Evolutionary conservation across 2,113 vertebrate species (phyloP).

Genomic region (Xiphophorus couchianus): DNA sequence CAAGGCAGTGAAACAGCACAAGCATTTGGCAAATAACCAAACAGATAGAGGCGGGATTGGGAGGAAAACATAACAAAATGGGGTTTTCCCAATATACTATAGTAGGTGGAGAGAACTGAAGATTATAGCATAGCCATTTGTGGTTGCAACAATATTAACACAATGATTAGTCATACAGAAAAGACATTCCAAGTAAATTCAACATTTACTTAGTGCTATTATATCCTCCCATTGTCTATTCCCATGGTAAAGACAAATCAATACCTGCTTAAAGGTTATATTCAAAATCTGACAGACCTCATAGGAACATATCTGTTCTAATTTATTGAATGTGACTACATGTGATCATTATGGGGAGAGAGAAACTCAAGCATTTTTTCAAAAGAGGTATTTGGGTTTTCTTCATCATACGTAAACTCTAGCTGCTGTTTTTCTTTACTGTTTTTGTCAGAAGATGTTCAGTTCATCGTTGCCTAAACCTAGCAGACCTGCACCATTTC

Average conservation of each 20-base stretch:
- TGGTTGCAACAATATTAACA: neutral
- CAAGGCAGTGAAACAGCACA: constrained; percentile 24
- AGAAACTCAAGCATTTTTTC: too few relatives aligned
- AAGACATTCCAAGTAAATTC: neutral
- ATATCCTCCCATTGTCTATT: neutral
- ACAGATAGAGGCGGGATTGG: constrained; percentile 35
- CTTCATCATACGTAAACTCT: too few relatives aligned
- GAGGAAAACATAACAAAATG: neutral
- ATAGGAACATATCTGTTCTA: too few relatives aligned
- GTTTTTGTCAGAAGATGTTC: too few relatives aligned
- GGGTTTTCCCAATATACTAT: neutral
- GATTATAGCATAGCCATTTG: neutral
- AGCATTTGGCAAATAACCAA: constrained; percentile 34
- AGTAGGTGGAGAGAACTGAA: neutral
- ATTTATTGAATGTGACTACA: too few relatives aligned
- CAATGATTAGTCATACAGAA: neutral
- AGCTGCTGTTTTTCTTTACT: too few relatives aligned
- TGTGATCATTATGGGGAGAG: too few relatives aligned
- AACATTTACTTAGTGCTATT: neutral
- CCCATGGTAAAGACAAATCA: neutral
- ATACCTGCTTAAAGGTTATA: too few relatives aligned
- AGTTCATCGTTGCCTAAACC: too few relatives aligned
- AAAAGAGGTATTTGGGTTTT: too few relatives aligned
- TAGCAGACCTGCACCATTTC: too few relatives aligned
- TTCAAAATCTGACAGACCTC: too few relatives aligned